These are phyloP conservation scores for Schizotus pectinicornis DNA, from an alignment of 2,888 invertebrate species.

Conservation along the genomic window DNA sequence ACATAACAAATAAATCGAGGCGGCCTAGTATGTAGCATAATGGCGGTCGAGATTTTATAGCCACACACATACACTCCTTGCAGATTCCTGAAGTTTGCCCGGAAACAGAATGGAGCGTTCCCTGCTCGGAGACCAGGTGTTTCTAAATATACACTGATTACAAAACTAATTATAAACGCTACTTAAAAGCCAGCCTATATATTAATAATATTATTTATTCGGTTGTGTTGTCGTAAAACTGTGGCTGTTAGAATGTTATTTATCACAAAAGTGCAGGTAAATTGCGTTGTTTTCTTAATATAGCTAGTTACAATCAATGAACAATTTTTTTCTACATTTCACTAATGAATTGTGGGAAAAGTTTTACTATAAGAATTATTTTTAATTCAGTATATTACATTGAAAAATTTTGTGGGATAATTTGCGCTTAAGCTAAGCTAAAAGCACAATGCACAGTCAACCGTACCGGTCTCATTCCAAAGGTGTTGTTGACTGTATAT, in stretches of 20 bases:
- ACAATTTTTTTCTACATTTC: no score
- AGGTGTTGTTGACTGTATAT: no score
- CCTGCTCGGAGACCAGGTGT: conserved; percentile 46
- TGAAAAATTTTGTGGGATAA: no score
- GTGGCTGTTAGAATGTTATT: conserved; percentile 6
- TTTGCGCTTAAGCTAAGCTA: no score
- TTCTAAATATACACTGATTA: conserved; percentile 51
- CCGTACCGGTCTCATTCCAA: no score
- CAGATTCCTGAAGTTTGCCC: conserved; percentile 36
- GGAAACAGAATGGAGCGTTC: conserved; percentile 25
- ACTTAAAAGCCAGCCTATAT: conserved; percentile 52
- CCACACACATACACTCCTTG: conserved; percentile 29
- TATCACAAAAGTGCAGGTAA: conserved; percentile 15
- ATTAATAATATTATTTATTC: conserved; percentile 53
- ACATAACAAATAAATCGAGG: conserved; percentile 22
- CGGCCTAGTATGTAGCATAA: conserved; percentile 27
- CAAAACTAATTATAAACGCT: conserved; percentile 56
- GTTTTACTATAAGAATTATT: no score
- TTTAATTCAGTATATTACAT: no score
- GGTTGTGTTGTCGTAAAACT: conserved; percentile 24
- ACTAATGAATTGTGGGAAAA: no score
- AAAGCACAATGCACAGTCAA: no score
- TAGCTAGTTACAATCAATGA: no score
- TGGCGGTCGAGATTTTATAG: conserved; percentile 29
- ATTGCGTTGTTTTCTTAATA: conserved; percentile 4